Conservation (phyloP, 30 jellyfish, hydroid and myxozoan species). For the Mastigias papua region DNA sequence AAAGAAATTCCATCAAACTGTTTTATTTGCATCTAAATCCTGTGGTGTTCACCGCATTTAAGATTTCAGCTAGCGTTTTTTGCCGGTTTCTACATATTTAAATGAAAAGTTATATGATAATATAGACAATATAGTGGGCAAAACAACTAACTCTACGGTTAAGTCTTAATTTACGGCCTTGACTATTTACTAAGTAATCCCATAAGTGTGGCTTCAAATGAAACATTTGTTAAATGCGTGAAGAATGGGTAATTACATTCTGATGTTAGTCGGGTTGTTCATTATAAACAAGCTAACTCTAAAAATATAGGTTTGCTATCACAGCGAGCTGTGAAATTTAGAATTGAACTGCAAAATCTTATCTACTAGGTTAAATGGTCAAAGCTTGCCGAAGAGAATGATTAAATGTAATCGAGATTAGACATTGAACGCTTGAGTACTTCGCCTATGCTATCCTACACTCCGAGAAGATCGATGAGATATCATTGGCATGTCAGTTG, state of each 20-base stretch:
- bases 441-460: background rate
- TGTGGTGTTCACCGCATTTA: no score
- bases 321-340: background rate
- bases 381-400: conserved; percentile 28
- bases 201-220: background rate
- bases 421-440: conserved; percentile 15
- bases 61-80: background rate
- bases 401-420: background rate
- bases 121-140: background rate
- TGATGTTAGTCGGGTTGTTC: conserved; percentile 19
- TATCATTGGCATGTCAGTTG: conserved; percentile 6
- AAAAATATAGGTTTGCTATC: conserved; percentile 22
- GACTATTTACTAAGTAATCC: conserved; percentile 25
- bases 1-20: background rate
- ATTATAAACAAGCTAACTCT: conserved; percentile 26
- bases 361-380: background rate
- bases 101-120: background rate
- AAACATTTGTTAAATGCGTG: conserved; percentile 19
- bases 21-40: no score
- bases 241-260: background rate
- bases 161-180: background rate
- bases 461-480: conserved; percentile 19
- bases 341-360: background rate
- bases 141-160: conserved; percentile 5
- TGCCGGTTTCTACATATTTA: background rate